phyloP scores from a whole-genome alignment of 2,888 invertebrate genomes.

The Branchipolynoe longqiensis region DNA sequence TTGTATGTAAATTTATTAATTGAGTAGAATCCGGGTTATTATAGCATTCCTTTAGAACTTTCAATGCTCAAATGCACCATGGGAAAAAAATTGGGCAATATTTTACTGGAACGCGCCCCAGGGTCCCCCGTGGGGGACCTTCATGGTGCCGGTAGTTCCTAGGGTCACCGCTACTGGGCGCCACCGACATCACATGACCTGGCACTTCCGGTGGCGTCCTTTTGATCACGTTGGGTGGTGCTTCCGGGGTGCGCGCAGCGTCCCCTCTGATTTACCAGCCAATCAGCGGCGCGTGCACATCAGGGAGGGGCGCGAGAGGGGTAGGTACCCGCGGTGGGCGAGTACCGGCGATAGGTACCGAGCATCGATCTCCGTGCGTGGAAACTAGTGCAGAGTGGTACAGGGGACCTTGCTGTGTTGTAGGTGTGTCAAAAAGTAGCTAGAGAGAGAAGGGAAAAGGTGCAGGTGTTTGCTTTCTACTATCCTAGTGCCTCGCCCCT shows the following conservation, averaged over 20 bases:
- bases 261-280: constrained; percentile 45
- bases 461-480: too few relatives aligned
- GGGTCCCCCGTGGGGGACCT: neutral
- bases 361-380: too few relatives aligned
- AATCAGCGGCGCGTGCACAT: constrained; percentile 20
- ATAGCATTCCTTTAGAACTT: too few relatives aligned
- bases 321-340: neutral
- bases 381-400: neutral
- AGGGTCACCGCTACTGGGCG: constrained; percentile 30
- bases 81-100: too few relatives aligned
- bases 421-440: too few relatives aligned
- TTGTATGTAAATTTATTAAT: too few relatives aligned
- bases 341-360: neutral
- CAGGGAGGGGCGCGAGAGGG: constrained; percentile 5
- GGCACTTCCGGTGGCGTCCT: constrained; percentile 43
- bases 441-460: too few relatives aligned
- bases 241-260: constrained; percentile 34
- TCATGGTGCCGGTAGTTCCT: constrained; percentile 9
- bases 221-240: constrained; percentile 39
- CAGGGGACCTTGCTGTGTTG: too few relatives aligned
- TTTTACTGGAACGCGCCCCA: too few relatives aligned
- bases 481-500: too few relatives aligned
- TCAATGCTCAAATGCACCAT: too few relatives aligned
- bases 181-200: constrained; percentile 35
- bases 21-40: too few relatives aligned